Base-by-base conservation (phyloP, 2,888 invertebrate species). In the Caenorhabditis panamensis region DNA sequence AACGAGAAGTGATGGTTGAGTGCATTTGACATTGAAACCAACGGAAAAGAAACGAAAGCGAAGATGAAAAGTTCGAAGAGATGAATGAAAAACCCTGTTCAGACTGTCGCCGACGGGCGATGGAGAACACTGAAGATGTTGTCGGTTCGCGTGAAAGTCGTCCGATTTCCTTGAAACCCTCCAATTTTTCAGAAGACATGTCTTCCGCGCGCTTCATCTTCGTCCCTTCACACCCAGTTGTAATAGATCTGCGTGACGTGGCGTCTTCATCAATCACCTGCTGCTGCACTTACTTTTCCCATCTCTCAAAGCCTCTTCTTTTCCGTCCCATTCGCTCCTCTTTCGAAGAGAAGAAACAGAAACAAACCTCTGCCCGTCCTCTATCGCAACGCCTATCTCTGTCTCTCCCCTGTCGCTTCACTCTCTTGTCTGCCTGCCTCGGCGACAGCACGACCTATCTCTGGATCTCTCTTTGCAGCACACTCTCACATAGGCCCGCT, bases 401-500 rank as follows among this genome's bases (percentile, higher is more conserved):
- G 75, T 51, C 49, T 51, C 51, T 63, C 62, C 18, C 6, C 18
- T 13, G 16, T 16, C 24, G 44, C 13, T n/a, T 4, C 58, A 18
- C 53, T 64, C 26, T 64, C 47, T 68, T 56, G 28, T n/a, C 5
- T 18, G 41, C 26, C 51, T 62, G 66, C 66, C 78, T 59, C 61
- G 51, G 64, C 47, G 67, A 53, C 59, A 53, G 36, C 37, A 36
- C 67, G 67, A 76, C 75, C 75, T 76, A 76, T 67, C 67, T 76
- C 67, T 76, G 47, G 67, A 63, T 63, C 76, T 77, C 63, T 24
- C 5, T 11, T 18, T n/a, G 37, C 11, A 28, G 20, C 49, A 44
- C 47, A n/a, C 54, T 64, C 58, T 58, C 63, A 36, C 67, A 47
- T 31, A 79, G 79, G 79, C 79, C 67, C 66, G 72, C 31, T 72